Evolutionary conservation across 2,888 invertebrate genomes (phyloP), one percentile per base, ranked within the genome.

Genomic region (Amaurobius ferox): DNA sequence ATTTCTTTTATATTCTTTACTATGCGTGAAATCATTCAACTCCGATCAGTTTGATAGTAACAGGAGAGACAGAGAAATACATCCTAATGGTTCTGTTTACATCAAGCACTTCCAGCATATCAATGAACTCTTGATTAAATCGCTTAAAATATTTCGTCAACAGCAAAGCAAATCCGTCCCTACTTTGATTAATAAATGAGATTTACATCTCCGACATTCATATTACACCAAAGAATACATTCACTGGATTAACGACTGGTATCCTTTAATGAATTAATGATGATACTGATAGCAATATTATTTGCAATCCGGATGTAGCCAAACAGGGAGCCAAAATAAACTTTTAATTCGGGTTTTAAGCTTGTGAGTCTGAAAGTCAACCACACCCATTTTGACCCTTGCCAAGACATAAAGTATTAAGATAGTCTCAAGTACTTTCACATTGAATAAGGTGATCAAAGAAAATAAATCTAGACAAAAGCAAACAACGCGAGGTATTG

Each of bases 381-480:
- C 64, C n/a, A 16, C 64, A 64, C 64, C 29, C 29, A 64, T 7
- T 0, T n/a, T 16, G n/a, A 26, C 61, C 26, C 26, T 0, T 3
- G 61, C 11, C 16, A 5, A 7, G 6, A 23, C 26, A 7, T 16
- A 44, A 35, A 9, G 11, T 44, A 44, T 44, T 44, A 35, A 35
- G 6, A 2, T 44, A 2, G 6, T 35, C 11, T 35, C 35, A 35
- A 6, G 11, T 35, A n/a, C 11, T 11, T 44, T 11, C 16, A 11
- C 26, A 61, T 61, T 13, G 23, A 61, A 0, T 28, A 23, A 61
- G 16, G 7, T 16, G 28, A 13, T 44, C 9, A 29, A 23, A 71
- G 30, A 0, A 48, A 48, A 71, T n/a, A 71, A n/a, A 29, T 11
- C 16, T 29, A 23, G 62, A 62, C 55, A 62, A 35, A 62, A 74